Evolutionary conservation across 2,888 invertebrate species (phyloP).

Genomic region (Argyra leucocephala): DNA sequence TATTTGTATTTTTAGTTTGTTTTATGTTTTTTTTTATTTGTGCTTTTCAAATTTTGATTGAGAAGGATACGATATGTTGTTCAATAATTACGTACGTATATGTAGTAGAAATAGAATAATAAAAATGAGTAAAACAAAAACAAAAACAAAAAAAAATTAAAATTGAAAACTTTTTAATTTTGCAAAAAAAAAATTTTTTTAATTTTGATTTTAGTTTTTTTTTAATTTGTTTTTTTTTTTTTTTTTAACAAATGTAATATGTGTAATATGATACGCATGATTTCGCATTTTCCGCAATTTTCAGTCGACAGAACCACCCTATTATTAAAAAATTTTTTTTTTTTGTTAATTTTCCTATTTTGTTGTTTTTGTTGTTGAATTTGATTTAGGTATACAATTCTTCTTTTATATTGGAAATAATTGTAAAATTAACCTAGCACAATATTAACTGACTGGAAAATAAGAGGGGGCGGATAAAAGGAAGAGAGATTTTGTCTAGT

Average conservation of each 20-base stretch:
- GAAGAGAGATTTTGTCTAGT: too few relatives aligned
- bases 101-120: neutral
- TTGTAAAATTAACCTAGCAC: neutral
- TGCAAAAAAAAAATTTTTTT: neutral
- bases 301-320: constrained; percentile 4
- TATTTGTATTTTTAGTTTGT: too few relatives aligned
- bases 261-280: constrained; percentile 11
- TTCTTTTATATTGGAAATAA: neutral
- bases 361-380: neutral
- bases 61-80: neutral
- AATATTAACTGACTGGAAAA: too few relatives aligned
- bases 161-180: neutral
- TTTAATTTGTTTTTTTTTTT: neutral
- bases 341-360: neutral
- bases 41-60: neutral
- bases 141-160: neutral
- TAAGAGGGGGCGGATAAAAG: too few relatives aligned
- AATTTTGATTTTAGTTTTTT: neutral
- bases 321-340: neutral
- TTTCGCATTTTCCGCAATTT: constrained; percentile 10
- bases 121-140: neutral
- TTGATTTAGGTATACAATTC: neutral
- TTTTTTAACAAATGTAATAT: neutral
- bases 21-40: neutral
- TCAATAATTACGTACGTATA: neutral